Evolutionary conservation across 2,888 invertebrate species (phyloP), one percentile per base, ranked within the genome.

Genomic region (Vesta saturnalis): DNA sequence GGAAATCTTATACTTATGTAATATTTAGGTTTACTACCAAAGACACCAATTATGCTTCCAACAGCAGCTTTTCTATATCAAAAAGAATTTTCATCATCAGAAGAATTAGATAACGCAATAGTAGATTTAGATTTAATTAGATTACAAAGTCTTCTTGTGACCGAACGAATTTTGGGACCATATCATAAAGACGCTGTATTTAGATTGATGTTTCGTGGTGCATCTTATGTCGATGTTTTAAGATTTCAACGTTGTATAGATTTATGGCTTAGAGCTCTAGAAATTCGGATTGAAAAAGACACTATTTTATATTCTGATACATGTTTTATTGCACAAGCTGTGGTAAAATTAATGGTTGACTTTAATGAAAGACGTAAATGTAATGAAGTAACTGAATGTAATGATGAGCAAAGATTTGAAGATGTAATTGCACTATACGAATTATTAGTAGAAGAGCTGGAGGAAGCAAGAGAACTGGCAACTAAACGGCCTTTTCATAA

Each of bases 121-220:
- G 87, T 89, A 0, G 96, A 97, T 85, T 87, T 93, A 77, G 96
- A 97, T 85, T 90, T 90, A 46, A 90, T 97, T 87, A 88, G 95
- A 77, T 91, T 92, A 82, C 95, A 97, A 85, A 92, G 95, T 79
- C 86, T 97, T 75, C 85, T 97, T 35, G 94, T 97, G 74, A 92
- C 94, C 73, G 94, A 94, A 85, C 88, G 97, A 77, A 92, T 97
- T 78, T 87, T 97, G 19, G 96, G 96, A 0, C 88, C 91, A 0
- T 85, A 89, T 74, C 96, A 97, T 85, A 94, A 94, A 83, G 96
- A 97, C 83, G 93, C 94, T 66, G 89, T 95, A 67, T 95, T 92
- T 73, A 83, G 84, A 68, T 78, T 84, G 71, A 84, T 83, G 84
- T 84, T 80, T 78, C 85, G 90, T 71, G 93, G 92, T 61, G 92